These are phyloP conservation scores for Tachysurus vachellii DNA, from an alignment of 2,113 vertebrate genomes.

Conservation along the genomic window DNA sequence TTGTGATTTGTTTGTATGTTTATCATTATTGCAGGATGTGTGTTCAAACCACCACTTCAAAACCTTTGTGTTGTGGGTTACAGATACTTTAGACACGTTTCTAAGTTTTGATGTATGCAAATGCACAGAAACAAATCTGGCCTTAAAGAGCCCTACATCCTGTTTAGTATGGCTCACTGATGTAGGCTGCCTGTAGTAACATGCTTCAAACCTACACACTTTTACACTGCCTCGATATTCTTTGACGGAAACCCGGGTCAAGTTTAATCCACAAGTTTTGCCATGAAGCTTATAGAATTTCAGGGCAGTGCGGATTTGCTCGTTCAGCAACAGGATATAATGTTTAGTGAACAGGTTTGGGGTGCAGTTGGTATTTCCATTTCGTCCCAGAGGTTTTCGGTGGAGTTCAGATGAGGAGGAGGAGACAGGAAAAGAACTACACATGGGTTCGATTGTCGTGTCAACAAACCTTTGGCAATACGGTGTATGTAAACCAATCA, in stretches of 20 bases:
- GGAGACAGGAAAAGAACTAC: too few relatives aligned
- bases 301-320: too few relatives aligned
- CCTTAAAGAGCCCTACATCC: background rate
- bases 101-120: background rate
- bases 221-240: background rate
- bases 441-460: background rate
- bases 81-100: background rate
- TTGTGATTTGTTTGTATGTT: background rate
- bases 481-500: background rate
- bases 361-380: background rate
- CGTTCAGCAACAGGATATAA: background rate
- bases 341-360: background rate
- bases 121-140: background rate
- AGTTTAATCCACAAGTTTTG: too few relatives aligned
- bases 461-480: background rate
- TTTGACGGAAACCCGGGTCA: background rate
- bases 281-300: too few relatives aligned
- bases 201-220: background rate
- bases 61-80: background rate
- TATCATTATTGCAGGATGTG: background rate
- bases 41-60: background rate
- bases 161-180: background rate
- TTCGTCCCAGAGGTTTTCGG: background rate
- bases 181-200: background rate
- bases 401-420: background rate